phyloP scores from a whole-genome alignment of 2,797 vertebrate species.

The Oreochromis mossambicus region DNA sequence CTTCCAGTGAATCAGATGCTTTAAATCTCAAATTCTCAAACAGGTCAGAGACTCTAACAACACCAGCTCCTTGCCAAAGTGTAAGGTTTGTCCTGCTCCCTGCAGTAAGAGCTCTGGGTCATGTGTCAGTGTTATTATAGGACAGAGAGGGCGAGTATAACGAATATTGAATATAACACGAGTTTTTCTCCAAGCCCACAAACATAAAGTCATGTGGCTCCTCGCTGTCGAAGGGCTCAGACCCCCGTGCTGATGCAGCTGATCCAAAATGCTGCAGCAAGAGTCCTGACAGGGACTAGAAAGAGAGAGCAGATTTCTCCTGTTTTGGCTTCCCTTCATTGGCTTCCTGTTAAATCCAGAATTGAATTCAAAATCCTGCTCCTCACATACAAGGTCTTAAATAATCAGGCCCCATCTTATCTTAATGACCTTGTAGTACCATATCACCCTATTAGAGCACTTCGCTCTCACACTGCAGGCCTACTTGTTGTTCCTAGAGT shows the following conservation, averaged over 20 bases:
- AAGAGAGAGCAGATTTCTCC: not conserved
- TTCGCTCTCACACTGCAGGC: rapidly evolving
- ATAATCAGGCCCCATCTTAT: not conserved
- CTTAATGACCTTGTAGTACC: not conserved
- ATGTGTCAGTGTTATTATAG: not conserved
- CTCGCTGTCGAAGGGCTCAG: not conserved
- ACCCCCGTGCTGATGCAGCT: rapidly evolving
- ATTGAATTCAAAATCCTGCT: not conserved
- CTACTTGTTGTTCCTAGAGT: not conserved
- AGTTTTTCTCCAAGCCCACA: not conserved
- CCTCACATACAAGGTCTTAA: not conserved
- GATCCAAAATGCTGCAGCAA: not conserved
- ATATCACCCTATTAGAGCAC: not conserved
- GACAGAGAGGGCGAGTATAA: rapidly evolving
- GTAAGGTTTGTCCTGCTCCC: not conserved
- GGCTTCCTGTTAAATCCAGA: not conserved
- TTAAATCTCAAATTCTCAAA: not conserved
- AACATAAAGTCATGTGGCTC: not conserved
- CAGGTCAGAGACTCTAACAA: not conserved
- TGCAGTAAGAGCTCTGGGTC: not conserved
- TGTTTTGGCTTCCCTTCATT: not conserved
- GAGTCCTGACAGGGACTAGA: not conserved
- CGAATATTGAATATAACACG: not conserved
- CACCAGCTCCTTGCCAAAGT: rapidly evolving
- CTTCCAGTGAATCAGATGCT: not conserved